These are phyloP conservation scores for Calosoma granatense DNA, from an alignment of 1,140 invertebrate species.

Conservation along the genomic window DNA sequence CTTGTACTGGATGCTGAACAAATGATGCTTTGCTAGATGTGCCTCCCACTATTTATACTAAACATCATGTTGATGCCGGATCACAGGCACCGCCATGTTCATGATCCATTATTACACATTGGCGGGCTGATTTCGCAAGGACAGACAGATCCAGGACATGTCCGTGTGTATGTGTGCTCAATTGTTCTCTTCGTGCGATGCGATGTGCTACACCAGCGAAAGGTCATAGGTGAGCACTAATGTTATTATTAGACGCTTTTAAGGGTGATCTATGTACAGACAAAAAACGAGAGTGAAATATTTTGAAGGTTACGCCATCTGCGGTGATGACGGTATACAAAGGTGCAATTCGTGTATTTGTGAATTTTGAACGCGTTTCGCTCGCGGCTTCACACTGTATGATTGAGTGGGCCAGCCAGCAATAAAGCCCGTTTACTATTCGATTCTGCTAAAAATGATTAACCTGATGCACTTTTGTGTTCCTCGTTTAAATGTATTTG, in stretches of 20 bases:
- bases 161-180: not conserved
- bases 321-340: not conserved
- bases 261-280: no score
- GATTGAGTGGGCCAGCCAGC: not conserved
- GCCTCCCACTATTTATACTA: slow-evolving; percentile 6
- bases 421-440: no score
- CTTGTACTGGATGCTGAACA: not conserved
- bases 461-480: no score
- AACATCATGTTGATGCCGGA: no score
- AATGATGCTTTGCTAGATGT: not conserved
- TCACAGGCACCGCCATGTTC: not conserved
- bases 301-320: not conserved
- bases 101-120: slow-evolving; percentile 3
- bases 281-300: not conserved
- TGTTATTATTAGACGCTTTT: no score
- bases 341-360: not conserved
- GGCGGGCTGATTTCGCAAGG: not conserved
- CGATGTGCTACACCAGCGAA: not conserved
- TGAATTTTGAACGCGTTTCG: not conserved
- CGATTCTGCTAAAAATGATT: no score
- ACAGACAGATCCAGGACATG: not conserved
- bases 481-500: no score
- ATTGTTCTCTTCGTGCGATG: not conserved
- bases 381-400: not conserved
- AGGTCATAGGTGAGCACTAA: not conserved